Percentiles rank a stretch among this genome's conserved stretches.
Evolutionary conservation across 2,797 vertebrate species (phyloP).

Genomic region (Melanotaenia nigrans): DNA sequence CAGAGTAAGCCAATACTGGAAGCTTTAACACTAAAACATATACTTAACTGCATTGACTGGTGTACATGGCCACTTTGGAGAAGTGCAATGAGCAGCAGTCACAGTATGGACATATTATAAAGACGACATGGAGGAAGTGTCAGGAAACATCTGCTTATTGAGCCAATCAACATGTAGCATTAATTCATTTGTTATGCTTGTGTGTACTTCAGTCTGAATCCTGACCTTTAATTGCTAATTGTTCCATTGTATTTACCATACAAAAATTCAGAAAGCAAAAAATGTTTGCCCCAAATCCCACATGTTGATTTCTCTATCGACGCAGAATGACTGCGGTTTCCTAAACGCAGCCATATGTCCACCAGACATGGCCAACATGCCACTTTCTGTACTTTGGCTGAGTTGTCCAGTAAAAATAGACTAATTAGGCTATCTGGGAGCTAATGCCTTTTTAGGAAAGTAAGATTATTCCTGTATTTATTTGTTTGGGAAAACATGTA

Average conservation of each 20-base stretch:
- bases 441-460: not conserved
- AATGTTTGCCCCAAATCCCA: not conserved
- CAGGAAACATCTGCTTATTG: no score
- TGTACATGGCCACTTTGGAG: not conserved
- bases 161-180: not conserved
- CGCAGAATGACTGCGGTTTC: not conserved
- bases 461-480: no score
- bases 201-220: not conserved
- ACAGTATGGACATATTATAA: not conserved
- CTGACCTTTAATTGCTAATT: not conserved
- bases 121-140: no score
- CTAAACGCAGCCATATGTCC: not conserved
- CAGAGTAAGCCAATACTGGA: not conserved
- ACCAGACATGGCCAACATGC: not conserved
- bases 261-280: not conserved
- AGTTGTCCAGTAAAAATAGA: not conserved
- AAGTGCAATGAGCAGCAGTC: not conserved
- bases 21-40: not conserved
- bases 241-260: not conserved
- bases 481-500: no score
- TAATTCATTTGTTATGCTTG: not conserved
- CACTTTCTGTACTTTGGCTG: not conserved
- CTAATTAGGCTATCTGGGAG: not conserved
- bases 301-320: not conserved
- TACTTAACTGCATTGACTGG: not conserved